Base-by-base conservation (phyloP, 2,888 invertebrate genomes). In the Tetranychus piercei region DNA sequence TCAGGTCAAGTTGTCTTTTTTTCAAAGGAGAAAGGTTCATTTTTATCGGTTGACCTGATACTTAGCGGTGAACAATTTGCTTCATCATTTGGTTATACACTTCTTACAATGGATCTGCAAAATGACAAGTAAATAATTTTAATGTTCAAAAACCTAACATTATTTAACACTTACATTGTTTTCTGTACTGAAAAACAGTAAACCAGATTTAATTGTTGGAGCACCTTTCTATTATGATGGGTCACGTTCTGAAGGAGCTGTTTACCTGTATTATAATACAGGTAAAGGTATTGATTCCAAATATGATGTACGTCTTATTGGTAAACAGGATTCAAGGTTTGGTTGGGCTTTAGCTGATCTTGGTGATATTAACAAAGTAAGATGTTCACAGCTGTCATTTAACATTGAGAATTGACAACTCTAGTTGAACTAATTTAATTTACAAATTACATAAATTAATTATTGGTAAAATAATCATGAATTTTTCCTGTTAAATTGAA, bases 171-270 rank as follows among this genome's bases (percentile, higher is more conserved):
- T 34, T 34, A 34, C 34, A 1, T 34, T n/a, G n/a, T n/a, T n/a
- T 34, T 34, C 34, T 34, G 34, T 34, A 34, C 34, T 5, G 5
- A 34, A 34, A 71, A 43, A 71, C 69, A 78, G 78, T n/a, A 76
- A 75, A 55, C 45, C 77, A 23, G 94, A 95, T 83, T 85, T 95
- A 74, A 85, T 93, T 72, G 91, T 95, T 6, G 92, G 93, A 1
- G 94, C 97, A 3, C 99, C 97, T 2, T 94, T 94, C 83, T 96
- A 91, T 82, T 93, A 92, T 81, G 87, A 87, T n/a, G 87, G 88
- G 79, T 86, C 81, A 76, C 43, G 44, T n/a, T 18, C 18, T 78
- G 95, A 95, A 6, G 97, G 99, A 44, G 94, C 95, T 1, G 92
- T 96, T 11, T 97, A 96, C 81, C 84, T 97, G 15, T 97, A 92